These are phyloP conservation scores for Himantopus leucocephalus DNA, from an alignment of 2,113 vertebrate genomes.

Conservation along the genomic window DNA sequence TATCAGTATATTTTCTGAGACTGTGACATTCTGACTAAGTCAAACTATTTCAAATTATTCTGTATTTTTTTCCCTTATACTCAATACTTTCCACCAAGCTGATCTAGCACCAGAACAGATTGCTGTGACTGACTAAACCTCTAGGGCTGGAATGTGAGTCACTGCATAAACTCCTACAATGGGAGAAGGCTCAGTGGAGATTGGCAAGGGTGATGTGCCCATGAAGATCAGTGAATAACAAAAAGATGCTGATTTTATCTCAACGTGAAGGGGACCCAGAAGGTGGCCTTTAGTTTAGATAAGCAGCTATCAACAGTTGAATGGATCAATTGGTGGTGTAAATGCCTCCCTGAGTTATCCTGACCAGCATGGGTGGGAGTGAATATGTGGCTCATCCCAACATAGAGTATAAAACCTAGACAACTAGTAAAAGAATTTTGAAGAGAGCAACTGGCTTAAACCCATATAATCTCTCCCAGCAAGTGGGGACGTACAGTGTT, in stretches of 20 bases:
- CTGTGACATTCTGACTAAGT: not conserved
- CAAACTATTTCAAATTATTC: not conserved
- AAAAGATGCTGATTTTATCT: not conserved
- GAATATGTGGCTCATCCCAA: not conserved
- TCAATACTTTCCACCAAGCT: not conserved
- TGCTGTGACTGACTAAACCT: not conserved
- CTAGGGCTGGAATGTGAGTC: not conserved
- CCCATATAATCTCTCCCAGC: not conserved
- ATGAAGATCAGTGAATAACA: not conserved
- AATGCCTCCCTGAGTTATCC: not conserved
- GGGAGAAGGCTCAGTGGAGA: not conserved
- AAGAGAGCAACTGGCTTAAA: not conserved
- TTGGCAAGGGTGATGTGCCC: not conserved
- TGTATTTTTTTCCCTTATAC: not conserved
- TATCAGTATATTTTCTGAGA: not conserved
- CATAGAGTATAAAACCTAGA: not conserved
- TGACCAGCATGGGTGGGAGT: not conserved
- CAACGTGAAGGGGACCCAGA: accelerated
- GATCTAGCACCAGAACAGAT: not conserved
- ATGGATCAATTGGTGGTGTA: not conserved
- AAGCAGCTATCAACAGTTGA: not conserved
- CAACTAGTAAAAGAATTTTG: not conserved
- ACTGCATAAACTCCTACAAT: not conserved
- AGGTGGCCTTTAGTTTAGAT: not conserved
- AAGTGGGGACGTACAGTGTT: accelerated